Base-by-base conservation (phyloP, 2,113 vertebrate genomes). In the Chitala chitala region DNA sequence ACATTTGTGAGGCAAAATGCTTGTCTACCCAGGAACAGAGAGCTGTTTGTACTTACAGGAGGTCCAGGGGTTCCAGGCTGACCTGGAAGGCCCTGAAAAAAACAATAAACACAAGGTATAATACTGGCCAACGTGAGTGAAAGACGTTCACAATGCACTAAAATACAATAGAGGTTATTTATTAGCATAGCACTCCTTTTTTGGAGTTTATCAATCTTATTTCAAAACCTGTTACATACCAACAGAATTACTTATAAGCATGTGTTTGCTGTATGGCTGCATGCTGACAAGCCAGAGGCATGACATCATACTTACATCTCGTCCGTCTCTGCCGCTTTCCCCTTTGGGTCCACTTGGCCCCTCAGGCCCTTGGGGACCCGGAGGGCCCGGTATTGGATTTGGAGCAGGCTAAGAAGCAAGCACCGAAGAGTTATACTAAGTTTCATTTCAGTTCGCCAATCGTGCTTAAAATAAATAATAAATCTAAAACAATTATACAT, bases 311-410 rank as follows among this genome's bases (percentile, higher is more conserved):
- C 85, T 86, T 82, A 91, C 91, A 80, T 92, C 90, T 86, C 87
- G 85, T 71, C 91, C 91, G 55, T 90, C 89, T 77, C 87, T 86
- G 73, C 91, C 91, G 0, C 86, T 82, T 68, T 90, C 89, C 84
- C 91, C 91, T 22, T 78, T 2, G 6, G 82, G 24, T 9, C 91
- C 91, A 33, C 80, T 78, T 50, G 88, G 84, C 17, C 91, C 91
- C 55, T 88, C 82, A 33, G 86, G 82, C 26, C 91, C 91, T 1
- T 77, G 63, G 22, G 72, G 44, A 73, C 91, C 91, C 24, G 87
- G 84, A 15, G 87, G 88, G 1, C 91, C 90, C 78, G 82, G 88
- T 65, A 90, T 17, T 38, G 85, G 83, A 76, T 82, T 91, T 29
- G 77, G 78, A 55, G 92, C 91, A 56, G 91, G 89, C 91, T 92